Evolutionary conservation across 2,888 invertebrate species (phyloP), one percentile per base, ranked within the genome.

Genomic region (Acronicta alni): DNA sequence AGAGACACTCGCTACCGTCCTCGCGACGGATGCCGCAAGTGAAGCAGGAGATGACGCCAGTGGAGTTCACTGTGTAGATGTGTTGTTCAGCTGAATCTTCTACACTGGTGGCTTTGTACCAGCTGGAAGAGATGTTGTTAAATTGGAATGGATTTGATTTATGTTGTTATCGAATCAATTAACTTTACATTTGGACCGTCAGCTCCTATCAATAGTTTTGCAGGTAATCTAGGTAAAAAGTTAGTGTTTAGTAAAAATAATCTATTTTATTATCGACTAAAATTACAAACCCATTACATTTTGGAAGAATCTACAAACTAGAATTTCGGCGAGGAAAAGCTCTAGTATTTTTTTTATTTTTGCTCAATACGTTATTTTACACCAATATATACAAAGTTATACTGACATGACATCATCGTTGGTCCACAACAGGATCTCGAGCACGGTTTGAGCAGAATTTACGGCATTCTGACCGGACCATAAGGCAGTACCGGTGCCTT

Each of bases 81-180:
- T 99, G 98, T 80, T 97, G 96, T 53, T 97, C 96, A 5, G 97
- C 96, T 0, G 98, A 96, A 84, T 97, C 97, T 12, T 95, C 92
- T 67, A 96, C 96, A 7, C 96, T 95, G 32, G 97, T 98, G 0
- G 98, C 98, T 75, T 96, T 95, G 90, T 97, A 99, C 94, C 98
- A 99, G 59, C 98, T 98, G 90, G 4, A 83, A 82, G 2, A 30
- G 4, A 20, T 35, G 6, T n/a, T 35, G 3, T n/a, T 12, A n/a
- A n/a, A 35, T 35, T 35, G n/a, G 5, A 32, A 35, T 6, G n/a
- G 4, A 35, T 30, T 12, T 12, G 9, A 9, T 26, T 3, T 3
- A 30, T 26, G 12, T 30, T 10, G 4, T 23, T 23, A 0, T 18
- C 43, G 14, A 7, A 16, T 42, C 0, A 8, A 8, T n/a, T n/a